phyloP scores from a whole-genome alignment of 2,888 invertebrate genomes.

The Baccha elongata region DNA sequence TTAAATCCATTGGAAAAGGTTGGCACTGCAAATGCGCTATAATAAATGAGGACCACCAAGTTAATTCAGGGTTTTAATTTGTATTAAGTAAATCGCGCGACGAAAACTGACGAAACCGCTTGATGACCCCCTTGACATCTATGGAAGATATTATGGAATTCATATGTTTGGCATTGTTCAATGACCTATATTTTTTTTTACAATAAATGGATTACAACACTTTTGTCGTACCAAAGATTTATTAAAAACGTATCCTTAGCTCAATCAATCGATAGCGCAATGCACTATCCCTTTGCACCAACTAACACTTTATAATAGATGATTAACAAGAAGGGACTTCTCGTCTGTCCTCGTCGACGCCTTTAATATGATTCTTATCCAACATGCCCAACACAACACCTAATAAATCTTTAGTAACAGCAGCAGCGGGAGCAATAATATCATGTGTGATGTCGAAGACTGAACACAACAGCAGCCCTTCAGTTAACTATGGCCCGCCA shows the following conservation, averaged over 20 bases:
- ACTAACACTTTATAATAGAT: not conserved
- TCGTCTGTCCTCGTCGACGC: constrained; percentile 21
- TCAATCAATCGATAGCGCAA: not conserved
- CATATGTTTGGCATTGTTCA: no score
- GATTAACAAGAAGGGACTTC: constrained; percentile 31
- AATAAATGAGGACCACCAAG: no score
- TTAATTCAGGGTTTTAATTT: no score
- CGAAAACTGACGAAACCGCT: no score
- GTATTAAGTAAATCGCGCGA: no score
- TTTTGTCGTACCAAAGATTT: not conserved
- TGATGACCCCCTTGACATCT: no score
- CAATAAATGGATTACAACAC: not conserved
- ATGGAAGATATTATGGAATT: no score
- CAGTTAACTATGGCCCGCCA: constrained; percentile 55
- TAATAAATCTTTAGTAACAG: constrained; percentile 48
- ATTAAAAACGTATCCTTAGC: not conserved
- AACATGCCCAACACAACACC: constrained; percentile 46
- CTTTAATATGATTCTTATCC: constrained; percentile 56
- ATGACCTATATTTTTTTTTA: no score
- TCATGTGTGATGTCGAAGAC: constrained; percentile 11
- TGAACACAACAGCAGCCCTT: constrained; percentile 28
- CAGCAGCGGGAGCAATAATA: not conserved
- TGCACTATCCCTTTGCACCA: not conserved
- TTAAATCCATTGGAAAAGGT: no score
- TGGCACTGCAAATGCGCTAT: no score